phyloP scores from a whole-genome alignment of 2,113 vertebrate species.

The Phaethon lepturus region DNA sequence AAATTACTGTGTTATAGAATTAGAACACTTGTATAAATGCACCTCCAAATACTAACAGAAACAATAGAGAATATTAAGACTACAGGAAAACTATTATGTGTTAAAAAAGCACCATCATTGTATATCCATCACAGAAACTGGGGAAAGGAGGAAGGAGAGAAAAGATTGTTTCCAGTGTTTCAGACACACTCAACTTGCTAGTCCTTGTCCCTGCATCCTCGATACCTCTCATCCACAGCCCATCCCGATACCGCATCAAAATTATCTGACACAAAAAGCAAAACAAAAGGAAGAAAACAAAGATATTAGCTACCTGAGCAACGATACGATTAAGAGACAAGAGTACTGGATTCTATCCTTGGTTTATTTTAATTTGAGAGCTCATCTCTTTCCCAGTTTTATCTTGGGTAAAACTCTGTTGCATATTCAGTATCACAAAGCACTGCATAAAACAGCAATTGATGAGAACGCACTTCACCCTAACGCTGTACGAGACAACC shows the following conservation, averaged over 20 bases:
- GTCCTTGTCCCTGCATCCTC: background rate
- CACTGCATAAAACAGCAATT: background rate
- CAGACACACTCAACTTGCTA: background rate
- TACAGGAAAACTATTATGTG: background rate
- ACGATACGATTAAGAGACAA: background rate
- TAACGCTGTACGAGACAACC: background rate
- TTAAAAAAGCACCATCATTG: background rate
- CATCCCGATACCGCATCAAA: background rate
- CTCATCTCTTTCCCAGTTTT: background rate
- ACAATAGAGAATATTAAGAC: background rate
- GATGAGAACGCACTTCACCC: background rate
- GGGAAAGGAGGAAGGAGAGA: background rate
- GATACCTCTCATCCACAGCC: background rate
- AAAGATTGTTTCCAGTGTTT: background rate
- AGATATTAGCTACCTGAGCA: background rate
- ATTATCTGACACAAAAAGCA: background rate
- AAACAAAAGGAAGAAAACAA: too few species aligned
- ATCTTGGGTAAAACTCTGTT: background rate
- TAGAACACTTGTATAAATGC: background rate
- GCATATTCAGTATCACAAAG: background rate
- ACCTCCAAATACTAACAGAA: background rate
- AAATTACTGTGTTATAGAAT: background rate
- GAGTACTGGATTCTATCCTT: background rate
- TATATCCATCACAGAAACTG: background rate
- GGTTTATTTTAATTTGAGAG: background rate